Evolutionary conservation across 2,113 vertebrate genomes (phyloP), one percentile per base, ranked within the genome.

Genomic region (Nothobranchius furzeri): DNA sequence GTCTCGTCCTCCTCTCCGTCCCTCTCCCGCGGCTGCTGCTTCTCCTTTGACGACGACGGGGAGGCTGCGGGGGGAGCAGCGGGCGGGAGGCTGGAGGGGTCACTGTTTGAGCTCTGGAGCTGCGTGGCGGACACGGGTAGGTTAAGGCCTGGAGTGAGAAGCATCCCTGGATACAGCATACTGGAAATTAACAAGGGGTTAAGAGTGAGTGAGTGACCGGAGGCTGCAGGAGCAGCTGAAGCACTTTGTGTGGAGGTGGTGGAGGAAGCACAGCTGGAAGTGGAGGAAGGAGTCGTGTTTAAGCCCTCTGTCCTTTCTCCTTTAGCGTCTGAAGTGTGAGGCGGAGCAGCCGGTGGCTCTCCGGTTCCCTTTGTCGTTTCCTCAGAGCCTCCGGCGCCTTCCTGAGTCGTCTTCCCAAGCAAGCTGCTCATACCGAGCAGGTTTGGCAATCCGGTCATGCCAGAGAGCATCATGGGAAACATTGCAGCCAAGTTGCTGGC

Each of bases 71-170:
- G 67, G 12, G 55, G 80, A 65, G 55, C 79, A 66, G 73, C 74
- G 17, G 84, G 90, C 89, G 51, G 84, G 14, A 90, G 90, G 70
- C 88, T 76, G 37, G 87, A 57, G 24, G 53, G 90, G 89, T 95
- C 94, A 90, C 79, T 92, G 90, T 92, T 94, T 89, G 93, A 93
- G 91, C 87, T 94, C 92, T 95, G 96, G 84, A 92, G 94, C 90
- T 96, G 95, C 90, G 94, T 87, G 91, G 95, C 87, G 92, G 95
- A 94, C 92, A 94, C 94, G 89, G 96, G 95, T 91, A 97, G 94
- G 94, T 98, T 98, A 98, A 99, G 98, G 97, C 98, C 96, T 96
- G 97, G 95, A 94, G 95, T 97, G 94, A 98, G 96, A 92, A 98
- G 96, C 96, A 98, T 98, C 95, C 98, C 97, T 96, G 98, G 98